These are phyloP conservation scores for Pimpla rufipes DNA, from an alignment of 2,888 invertebrate species.

Conservation along the genomic window DNA sequence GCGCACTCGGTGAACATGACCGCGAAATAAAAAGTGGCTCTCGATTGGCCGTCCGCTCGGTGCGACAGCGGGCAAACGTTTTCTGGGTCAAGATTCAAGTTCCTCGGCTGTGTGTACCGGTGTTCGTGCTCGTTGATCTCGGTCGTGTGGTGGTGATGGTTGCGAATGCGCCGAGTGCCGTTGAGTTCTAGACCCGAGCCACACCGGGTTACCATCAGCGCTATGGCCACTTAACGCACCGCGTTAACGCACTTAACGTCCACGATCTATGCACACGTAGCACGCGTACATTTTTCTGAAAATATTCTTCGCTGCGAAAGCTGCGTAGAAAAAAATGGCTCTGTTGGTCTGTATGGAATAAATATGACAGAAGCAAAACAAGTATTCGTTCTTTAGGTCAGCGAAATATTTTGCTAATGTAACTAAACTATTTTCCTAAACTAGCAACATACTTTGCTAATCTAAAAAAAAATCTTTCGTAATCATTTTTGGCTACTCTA, in stretches of 20 bases:
- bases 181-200: conserved; percentile 32
- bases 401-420: too few relatives aligned
- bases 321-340: too few relatives aligned
- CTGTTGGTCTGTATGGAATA: too few relatives aligned
- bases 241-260: conserved; percentile 9
- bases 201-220: too few relatives aligned
- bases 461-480: too few relatives aligned
- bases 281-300: background rate
- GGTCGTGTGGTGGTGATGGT: conserved; percentile 36
- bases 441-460: too few relatives aligned
- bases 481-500: too few relatives aligned
- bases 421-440: too few relatives aligned
- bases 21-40: conserved; percentile 81
- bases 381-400: too few relatives aligned
- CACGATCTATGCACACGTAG: background rate
- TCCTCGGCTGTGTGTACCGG: conserved; percentile 72
- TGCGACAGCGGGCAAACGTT: conserved; percentile 75
- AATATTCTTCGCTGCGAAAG: background rate
- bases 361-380: too few relatives aligned
- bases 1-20: conserved; percentile 77
- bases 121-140: conserved; percentile 49
- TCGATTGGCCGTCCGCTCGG: conserved; percentile 74
- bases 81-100: conserved; percentile 84
- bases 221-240: conserved; percentile 3
- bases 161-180: conserved; percentile 43